Base-by-base conservation (phyloP, 2,888 invertebrate genomes). In the Teleiodes luculella region DNA sequence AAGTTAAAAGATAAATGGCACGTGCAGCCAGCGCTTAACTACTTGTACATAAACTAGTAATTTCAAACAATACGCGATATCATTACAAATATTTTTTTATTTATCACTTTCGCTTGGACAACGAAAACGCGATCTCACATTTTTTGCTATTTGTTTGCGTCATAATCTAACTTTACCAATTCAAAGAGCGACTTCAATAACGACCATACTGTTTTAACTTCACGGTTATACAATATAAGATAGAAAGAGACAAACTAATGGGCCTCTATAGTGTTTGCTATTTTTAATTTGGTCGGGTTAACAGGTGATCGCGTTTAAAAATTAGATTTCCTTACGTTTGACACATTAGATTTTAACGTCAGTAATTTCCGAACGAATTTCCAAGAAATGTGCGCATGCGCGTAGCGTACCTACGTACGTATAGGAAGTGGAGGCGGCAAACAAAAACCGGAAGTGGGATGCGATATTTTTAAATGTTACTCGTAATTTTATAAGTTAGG, bases 1-100 rank as follows among this genome's bases (percentile, higher is more conserved):
- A 74, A 78, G 76, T 67, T 76, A 76, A 70, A 67, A 68, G 77
- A 79, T 83, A 77, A 78, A 66, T 60, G 14, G 41, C 55, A 49
- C 49, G 52, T 49, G 52, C 18, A 41, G 39, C 31, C n/a, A n/a
- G 11, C 7, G 11, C 37, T 8, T 3, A 20, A 30, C 16, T 43
- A 24, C 30, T 20, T 31, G 5, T 30, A 52, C 18, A 11, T 30
- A 52, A 45, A 28, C 35, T 13, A 11, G 30, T 45, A 45, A 36
- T 35, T 45, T 43, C 43, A 35, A 28, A 41, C 39, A 33, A 48
- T 37, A 43, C 10, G 8, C 28, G n/a, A 16, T 55, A 47, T 31
- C 31, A 41, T 30, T 20, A 6, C 24, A 18, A 33, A 45, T 13
- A 43, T 51, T 55, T 43, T 24, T 5, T 35, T 36, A 49, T 36